Conservation (phyloP, 2,888 invertebrate genomes). For the Thysanoteuthis rhombus region DNA sequence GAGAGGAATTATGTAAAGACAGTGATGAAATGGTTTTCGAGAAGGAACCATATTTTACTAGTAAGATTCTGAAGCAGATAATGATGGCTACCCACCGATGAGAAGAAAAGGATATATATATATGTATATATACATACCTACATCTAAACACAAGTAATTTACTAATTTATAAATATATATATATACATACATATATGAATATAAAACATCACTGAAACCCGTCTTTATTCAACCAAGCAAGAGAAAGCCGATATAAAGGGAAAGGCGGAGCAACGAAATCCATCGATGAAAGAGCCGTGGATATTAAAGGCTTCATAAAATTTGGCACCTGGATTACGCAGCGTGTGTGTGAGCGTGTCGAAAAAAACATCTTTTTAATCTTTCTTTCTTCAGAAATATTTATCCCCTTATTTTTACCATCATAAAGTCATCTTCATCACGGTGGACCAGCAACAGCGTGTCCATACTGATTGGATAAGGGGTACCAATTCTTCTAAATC, state of each 20-base stretch:
- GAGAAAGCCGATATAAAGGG: not conserved
- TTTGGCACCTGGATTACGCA: not conserved
- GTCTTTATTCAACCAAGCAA: not conserved
- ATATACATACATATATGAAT: not conserved
- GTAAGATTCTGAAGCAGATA: not conserved
- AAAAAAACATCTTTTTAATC: not conserved
- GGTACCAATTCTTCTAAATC: not conserved
- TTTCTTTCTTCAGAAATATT: not conserved
- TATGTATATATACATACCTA: constrained; percentile 12
- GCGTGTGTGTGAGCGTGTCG: not conserved
- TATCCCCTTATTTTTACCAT: not conserved
- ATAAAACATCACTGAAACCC: not conserved
- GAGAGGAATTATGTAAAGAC: not conserved
- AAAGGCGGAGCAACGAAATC: not conserved
- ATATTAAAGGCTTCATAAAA: not conserved
- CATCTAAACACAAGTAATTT: not conserved
- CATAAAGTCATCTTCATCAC: not conserved
- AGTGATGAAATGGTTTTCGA: not conserved
- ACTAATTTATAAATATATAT: not conserved
- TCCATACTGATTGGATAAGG: not conserved
- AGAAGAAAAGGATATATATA: constrained; percentile 12
- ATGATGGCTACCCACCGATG: not conserved
- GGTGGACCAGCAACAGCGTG: not conserved
- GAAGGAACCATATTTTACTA: not conserved
- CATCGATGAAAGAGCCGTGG: not conserved